A percentile compares a stretch with the other conserved stretches of the same genome.
Evolutionary conservation across 2,888 invertebrate genomes (phyloP).

Genomic region (Spilosoma lubricipeda): DNA sequence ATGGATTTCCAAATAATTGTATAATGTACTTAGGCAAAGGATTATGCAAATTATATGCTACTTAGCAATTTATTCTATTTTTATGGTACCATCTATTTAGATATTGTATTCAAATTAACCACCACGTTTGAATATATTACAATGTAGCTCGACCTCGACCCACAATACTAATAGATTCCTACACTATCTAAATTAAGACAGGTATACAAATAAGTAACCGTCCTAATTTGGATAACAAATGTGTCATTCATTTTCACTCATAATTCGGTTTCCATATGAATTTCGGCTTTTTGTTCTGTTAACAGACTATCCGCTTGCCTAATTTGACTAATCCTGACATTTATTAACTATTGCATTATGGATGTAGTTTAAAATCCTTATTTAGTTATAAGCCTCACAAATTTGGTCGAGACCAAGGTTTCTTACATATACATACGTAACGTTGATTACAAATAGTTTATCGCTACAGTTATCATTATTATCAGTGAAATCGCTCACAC

Average conservation of each 20-base stretch:
- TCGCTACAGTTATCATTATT: constrained; percentile 39
- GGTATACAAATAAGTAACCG: background rate
- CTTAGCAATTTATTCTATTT: background rate
- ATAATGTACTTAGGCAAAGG: background rate
- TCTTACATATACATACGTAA: constrained; percentile 3
- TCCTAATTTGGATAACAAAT: background rate
- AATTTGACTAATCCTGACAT: background rate
- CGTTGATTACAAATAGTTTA: constrained; percentile 34
- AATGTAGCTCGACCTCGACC: constrained; percentile 5
- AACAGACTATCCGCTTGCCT: background rate
- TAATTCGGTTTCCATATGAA: background rate
- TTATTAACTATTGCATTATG: background rate
- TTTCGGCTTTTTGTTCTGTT: background rate
- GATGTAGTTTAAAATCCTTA: too few species aligned
- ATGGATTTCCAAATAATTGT: background rate
- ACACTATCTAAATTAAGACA: background rate
- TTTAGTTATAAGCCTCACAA: too few species aligned
- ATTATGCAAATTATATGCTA: background rate
- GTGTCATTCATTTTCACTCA: background rate
- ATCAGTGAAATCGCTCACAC: constrained; percentile 51
- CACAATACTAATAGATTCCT: constrained; percentile 1
- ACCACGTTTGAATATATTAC: background rate
- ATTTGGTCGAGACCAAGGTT: too few species aligned
- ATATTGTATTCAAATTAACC: constrained; percentile 11
- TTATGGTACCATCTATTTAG: background rate